These are phyloP conservation scores for Ryuthela nishihirai DNA, from an alignment of 2,888 invertebrate species.

Conservation along the genomic window DNA sequence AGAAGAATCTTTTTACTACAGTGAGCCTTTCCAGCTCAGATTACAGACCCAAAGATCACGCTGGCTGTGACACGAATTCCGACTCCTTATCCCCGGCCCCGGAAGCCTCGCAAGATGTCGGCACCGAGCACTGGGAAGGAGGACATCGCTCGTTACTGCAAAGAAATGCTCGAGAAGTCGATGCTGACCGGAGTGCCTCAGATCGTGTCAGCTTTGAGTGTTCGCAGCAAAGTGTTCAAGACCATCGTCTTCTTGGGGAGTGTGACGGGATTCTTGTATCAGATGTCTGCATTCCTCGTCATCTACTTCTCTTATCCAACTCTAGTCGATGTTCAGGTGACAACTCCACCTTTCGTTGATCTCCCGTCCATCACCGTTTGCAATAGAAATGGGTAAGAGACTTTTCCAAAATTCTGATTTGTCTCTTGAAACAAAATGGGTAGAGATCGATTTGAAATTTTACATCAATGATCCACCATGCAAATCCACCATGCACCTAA, in stretches of 20 bases:
- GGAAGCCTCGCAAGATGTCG: not conserved
- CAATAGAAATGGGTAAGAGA: constrained; percentile 36
- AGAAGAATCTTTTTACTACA: no score
- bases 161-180: constrained; percentile 29
- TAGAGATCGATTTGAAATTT: no score
- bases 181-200: constrained; percentile 33
- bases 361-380: constrained; percentile 32
- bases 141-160: constrained; percentile 18
- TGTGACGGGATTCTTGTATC: constrained; percentile 33
- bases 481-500: no score
- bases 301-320: constrained; percentile 36
- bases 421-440: no score
- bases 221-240: constrained; percentile 27
- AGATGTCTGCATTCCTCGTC: constrained; percentile 23
- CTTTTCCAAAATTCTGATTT: no score
- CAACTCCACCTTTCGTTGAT: constrained; percentile 29
- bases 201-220: constrained; percentile 22
- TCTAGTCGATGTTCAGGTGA: constrained; percentile 31
- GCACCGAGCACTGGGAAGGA: constrained; percentile 1
- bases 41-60: no score
- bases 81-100: constrained; percentile 21
- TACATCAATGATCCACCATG: no score
- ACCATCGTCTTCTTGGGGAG: constrained; percentile 23
- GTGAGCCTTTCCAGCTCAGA: no score
- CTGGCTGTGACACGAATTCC: no score